Base-by-base conservation (phyloP, 1,140 invertebrate genomes). In the Danaus plexippus region DNA sequence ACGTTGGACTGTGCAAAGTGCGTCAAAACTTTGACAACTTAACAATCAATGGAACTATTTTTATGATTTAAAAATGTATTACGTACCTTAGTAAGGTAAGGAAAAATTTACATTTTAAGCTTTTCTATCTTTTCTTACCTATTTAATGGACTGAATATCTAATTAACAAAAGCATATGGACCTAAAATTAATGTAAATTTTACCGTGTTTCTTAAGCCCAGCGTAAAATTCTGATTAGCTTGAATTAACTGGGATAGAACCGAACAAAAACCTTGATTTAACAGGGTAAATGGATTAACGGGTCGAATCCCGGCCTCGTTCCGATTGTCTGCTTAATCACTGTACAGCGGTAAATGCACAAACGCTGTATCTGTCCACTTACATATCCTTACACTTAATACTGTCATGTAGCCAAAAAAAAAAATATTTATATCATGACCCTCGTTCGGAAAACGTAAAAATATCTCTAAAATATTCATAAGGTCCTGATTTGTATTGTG, bases 391-490 rank as follows among this genome's bases (percentile, higher is more conserved):
- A 50, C 13, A 9, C 42, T 10, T 43, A 52, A 52, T 52, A 43
- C 46, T 43, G 12, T 43, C 41, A 11, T 40, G 41, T 43, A 11
- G 18, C n/a, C 15, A 15, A 15, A 52, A 52, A 52, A 52, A 41
- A 54, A 45, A 58, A 43, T 56, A 61, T 63, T 57, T 60, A 63
- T 61, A 64, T 52, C 60, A 56, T 53, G 45, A 56, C 48, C 54
- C 55, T 46, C 40, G 52, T 60, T 53, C 58, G 32, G 41, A 9
- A 52, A 57, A 45, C 44, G 12, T 45, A 45, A n/a, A 45, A 43
- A 57, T 42, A 18, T 51, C 9, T 52, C 11, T 67, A 58, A 63
- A 63, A 67, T 61, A 67, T 67, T 61, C 47, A 67, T 63, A 51
- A 3, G 13, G 4, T 32, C 5, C 22, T 32, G 22, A 32, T 4